These are phyloP conservation scores for Athalia circularis DNA, from an alignment of 2,888 invertebrate genomes.

Conservation along the genomic window DNA sequence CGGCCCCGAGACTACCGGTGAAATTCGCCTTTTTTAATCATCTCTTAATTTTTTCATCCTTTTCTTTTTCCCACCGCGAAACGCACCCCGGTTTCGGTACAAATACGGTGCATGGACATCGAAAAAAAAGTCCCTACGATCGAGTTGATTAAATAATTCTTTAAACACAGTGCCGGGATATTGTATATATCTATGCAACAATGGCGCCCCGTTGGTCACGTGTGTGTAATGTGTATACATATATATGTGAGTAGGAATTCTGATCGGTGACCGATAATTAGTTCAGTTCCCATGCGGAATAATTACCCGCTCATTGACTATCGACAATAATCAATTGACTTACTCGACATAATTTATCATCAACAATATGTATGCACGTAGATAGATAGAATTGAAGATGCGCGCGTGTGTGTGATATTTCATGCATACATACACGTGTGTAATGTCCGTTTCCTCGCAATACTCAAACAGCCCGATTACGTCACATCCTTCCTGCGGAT, in stretches of 20 bases:
- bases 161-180: neutral
- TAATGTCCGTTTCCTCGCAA: neutral
- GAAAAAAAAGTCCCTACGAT: too few relatives aligned
- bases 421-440: neutral
- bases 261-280: constrained; percentile 55
- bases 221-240: neutral
- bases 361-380: neutral
- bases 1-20: too few relatives aligned
- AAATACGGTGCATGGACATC: too few relatives aligned
- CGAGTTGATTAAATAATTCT: too few relatives aligned
- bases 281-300: constrained; percentile 57
- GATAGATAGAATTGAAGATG: too few relatives aligned
- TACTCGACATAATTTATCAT: neutral
- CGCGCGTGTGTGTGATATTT: too few relatives aligned
- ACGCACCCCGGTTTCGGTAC: too few relatives aligned
- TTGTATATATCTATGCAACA: neutral
- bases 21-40: too few relatives aligned
- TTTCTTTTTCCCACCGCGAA: too few relatives aligned
- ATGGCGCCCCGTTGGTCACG: neutral
- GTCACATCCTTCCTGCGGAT: constrained; percentile 47
- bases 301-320: constrained; percentile 50
- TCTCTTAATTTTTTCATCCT: too few relatives aligned
- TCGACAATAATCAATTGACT: constrained; percentile 27
- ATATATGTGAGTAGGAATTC: neutral
- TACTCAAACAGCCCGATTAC: neutral